A percentile compares a stretch with the other conserved stretches of the same genome.
Evolutionary conservation across 2,888 invertebrate genomes (phyloP).

Genomic region (Microctonus brassicae): DNA sequence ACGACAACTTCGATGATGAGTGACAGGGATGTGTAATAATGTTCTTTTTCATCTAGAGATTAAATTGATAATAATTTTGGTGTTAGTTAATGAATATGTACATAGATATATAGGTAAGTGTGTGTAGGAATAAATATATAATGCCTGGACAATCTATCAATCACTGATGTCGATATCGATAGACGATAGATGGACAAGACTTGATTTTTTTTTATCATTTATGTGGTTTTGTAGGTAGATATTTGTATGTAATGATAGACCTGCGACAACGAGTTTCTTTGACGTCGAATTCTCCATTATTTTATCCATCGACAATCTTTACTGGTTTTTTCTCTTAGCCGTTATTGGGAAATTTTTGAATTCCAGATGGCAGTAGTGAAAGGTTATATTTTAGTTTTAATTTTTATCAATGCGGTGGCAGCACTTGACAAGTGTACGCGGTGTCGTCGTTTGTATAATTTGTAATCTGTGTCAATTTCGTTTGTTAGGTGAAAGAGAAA

Average conservation of each 20-base stretch:
- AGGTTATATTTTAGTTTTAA: background rate
- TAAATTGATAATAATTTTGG: background rate
- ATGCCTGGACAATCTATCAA: background rate
- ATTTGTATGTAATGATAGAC: too few species aligned
- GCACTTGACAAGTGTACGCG: background rate
- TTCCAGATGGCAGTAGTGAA: background rate
- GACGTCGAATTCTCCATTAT: too few species aligned
- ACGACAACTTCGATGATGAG: background rate
- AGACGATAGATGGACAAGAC: constrained; percentile 12
- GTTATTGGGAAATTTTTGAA: background rate
- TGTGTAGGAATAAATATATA: too few species aligned
- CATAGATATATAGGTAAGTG: background rate
- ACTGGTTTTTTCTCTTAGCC: background rate
- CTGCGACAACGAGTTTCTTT: too few species aligned
- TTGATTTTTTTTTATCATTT: constrained; percentile 1
- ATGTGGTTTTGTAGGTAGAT: too few species aligned
- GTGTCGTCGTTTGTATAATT: background rate
- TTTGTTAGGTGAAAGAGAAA: background rate
- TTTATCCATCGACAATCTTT: too few species aligned
- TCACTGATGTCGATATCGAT: background rate
- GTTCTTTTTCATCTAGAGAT: constrained; percentile 3
- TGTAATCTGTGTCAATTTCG: too few species aligned
- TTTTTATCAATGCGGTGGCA: background rate
- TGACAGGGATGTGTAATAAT: constrained; percentile 25
- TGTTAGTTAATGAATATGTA: background rate